phyloP scores from a whole-genome alignment of 2,888 invertebrate genomes.

The Philaethria dido region DNA sequence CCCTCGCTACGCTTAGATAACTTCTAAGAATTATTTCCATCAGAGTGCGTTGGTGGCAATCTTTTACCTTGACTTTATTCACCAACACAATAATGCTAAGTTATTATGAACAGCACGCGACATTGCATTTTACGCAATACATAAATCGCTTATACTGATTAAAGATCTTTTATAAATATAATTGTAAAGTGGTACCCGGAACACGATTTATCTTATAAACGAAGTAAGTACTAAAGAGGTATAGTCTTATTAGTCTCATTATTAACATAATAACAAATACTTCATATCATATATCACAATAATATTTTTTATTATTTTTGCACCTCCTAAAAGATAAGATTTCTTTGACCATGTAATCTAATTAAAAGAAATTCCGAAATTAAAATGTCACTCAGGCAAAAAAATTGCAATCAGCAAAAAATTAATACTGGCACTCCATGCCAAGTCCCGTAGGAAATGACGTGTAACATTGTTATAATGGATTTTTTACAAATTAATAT shows the following conservation, averaged over 20 bases:
- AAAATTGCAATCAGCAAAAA: background rate
- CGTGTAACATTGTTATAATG: background rate
- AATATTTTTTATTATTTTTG: no score
- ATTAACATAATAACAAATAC: no score
- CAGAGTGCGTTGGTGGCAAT: conserved; percentile 12
- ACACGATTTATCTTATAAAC: no score
- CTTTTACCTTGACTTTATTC: conserved; percentile 13
- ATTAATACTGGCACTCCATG: background rate
- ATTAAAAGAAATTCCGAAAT: background rate
- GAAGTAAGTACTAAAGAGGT: no score
- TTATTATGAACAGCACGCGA: background rate
- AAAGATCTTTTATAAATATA: no score
- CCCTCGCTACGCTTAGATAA: conserved; percentile 8
- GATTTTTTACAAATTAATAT: conserved; percentile 3
- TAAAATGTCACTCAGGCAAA: background rate
- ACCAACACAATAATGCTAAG: conserved; percentile 15
- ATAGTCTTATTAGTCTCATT: no score
- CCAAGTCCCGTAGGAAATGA: background rate
- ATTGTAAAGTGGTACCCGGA: no score
- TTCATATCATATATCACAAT: no score
- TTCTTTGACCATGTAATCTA: background rate
- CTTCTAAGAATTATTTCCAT: conserved; percentile 8
- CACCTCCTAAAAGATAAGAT: background rate
- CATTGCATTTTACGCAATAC: background rate
- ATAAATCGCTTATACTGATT: no score